Percentiles rank a stretch among this genome's conserved stretches.
These are phyloP conservation scores for Cyclopterus lumpus DNA, from an alignment of 2,797 vertebrate species.

Conservation along the genomic window DNA sequence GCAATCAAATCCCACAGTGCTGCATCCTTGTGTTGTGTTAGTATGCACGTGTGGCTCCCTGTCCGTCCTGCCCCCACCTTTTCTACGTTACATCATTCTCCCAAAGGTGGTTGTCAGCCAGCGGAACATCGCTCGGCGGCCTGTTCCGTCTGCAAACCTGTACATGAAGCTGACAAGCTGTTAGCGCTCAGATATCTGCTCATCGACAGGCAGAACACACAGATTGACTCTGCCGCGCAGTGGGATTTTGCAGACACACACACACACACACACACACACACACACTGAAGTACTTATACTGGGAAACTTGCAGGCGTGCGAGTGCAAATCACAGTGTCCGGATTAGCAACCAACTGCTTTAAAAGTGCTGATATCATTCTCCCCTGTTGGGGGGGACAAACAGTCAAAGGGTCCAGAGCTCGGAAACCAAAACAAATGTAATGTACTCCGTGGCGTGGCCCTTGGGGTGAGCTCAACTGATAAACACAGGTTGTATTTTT, in stretches of 20 bases:
- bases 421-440: conserved; percentile 47
- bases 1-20: conserved; percentile 42
- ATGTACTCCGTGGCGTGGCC: conserved; percentile 17
- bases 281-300: conserved; percentile 9
- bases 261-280: conserved; percentile 6
- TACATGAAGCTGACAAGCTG: conserved; percentile 57
- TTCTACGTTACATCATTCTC: conserved; percentile 48
- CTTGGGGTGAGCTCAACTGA: conserved; percentile 47
- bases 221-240: conserved; percentile 22
- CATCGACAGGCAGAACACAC: conserved; percentile 51
- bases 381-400: conserved; percentile 17
- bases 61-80: neutral
- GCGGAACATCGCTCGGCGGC: conserved; percentile 41
- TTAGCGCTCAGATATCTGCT: conserved; percentile 45
- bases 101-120: conserved; percentile 64
- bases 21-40: conserved; percentile 4
- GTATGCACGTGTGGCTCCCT: conserved; percentile 5
- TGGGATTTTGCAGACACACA: conserved; percentile 10
- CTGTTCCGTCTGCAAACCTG: conserved; percentile 51
- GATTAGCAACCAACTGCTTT: conserved; percentile 3
- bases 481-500: conserved; percentile 52
- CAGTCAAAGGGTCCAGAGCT: conserved; percentile 14
- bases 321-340: neutral
- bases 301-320: conserved; percentile 10
- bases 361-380: conserved; percentile 27